These are phyloP conservation scores for Xiphias gladius DNA, from an alignment of 2,113 vertebrate genomes.

Conservation along the genomic window DNA sequence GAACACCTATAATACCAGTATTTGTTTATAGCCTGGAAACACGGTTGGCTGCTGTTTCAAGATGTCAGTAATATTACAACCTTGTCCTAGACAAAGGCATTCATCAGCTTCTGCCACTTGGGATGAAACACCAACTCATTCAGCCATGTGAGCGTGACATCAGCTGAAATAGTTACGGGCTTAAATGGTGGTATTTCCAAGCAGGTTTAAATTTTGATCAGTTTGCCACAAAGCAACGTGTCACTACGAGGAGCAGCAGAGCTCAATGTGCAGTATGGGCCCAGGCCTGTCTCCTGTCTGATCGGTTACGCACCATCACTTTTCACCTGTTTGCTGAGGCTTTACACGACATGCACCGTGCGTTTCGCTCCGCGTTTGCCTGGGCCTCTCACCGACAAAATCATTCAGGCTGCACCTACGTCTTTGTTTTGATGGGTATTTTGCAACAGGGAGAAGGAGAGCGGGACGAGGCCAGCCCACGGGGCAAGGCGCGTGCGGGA, in stretches of 20 bases:
- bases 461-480: conserved; percentile 54
- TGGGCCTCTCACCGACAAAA: background rate
- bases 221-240: background rate
- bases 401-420: background rate
- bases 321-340: background rate
- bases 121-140: background rate
- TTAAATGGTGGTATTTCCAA: background rate
- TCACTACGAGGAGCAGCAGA: background rate
- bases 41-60: background rate
- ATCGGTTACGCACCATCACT: background rate
- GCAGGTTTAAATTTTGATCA: background rate
- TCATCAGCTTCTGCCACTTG: background rate
- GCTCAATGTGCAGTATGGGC: background rate
- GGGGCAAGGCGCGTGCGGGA: conserved; percentile 63
- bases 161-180: background rate
- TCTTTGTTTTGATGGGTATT: conserved; percentile 34
- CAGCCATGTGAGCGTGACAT: background rate
- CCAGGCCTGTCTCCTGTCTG: background rate
- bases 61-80: background rate
- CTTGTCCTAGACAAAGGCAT: background rate
- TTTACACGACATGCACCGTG: background rate
- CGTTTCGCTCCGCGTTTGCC: background rate
- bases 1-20: background rate
- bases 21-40: background rate
- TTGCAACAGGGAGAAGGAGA: conserved; percentile 29